These are phyloP conservation scores for Corynorhinus townsendii DNA, from an alignment of 2,113 vertebrate genomes.

Conservation along the genomic window DNA sequence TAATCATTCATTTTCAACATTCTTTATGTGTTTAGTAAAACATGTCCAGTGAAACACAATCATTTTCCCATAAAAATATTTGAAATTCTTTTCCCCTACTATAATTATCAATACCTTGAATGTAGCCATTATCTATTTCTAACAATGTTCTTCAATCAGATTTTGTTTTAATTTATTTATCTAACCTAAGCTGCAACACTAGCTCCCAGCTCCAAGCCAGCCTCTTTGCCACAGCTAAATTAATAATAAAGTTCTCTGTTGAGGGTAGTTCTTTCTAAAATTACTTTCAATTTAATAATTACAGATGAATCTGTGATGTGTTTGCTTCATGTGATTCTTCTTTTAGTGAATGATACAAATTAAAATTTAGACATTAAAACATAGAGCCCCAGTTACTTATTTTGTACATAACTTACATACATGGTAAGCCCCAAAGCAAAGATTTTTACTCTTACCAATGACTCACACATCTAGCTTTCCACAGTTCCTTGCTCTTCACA, in stretches of 20 bases:
- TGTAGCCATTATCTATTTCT: conserved; percentile 70
- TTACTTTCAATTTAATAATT: conserved; percentile 83
- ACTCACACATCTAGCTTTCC: conserved; percentile 59
- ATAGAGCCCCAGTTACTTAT: conserved; percentile 64
- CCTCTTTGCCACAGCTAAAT: conserved; percentile 80
- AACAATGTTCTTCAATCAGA: conserved; percentile 72
- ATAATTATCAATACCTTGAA: conserved; percentile 65
- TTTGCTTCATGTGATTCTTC: conserved; percentile 72
- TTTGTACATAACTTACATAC: conserved; percentile 41
- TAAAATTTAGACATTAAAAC: conserved; percentile 76
- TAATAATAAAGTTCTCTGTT: conserved; percentile 80
- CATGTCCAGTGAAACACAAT: conserved; percentile 17
- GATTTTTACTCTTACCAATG: conserved; percentile 39
- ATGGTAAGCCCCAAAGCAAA: conserved; percentile 55
- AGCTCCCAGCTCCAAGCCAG: conserved; percentile 64
- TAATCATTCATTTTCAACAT: conserved; percentile 48
- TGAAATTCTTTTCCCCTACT: conserved; percentile 46
- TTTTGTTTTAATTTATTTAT: conserved; percentile 80
- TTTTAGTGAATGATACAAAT: conserved; percentile 78
- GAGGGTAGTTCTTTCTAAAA: conserved; percentile 78
- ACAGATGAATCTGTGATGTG: conserved; percentile 70
- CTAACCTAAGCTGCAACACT: conserved; percentile 81
- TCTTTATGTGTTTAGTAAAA: conserved; percentile 58
- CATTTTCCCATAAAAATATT: conserved; percentile 52
- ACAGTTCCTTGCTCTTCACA: conserved; percentile 58